These are phyloP conservation scores for Porites evermanni DNA, from an alignment of 92 coral and sea anemone species.

Conservation along the genomic window DNA sequence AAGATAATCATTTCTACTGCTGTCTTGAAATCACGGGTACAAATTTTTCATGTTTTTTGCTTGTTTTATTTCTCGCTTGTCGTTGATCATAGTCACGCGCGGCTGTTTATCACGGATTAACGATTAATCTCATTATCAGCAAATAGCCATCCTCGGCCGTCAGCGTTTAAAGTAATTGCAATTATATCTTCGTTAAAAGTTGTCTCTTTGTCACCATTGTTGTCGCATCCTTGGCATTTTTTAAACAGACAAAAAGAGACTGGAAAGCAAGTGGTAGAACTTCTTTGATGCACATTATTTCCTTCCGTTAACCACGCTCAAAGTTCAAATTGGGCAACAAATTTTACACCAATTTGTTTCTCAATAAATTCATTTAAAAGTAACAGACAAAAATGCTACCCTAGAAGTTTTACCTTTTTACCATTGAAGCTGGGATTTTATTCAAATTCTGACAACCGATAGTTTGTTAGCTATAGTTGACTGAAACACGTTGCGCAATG, in stretches of 20 bases:
- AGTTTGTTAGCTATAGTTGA: no score
- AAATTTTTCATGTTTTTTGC: neutral
- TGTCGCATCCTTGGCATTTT: conserved; percentile 25
- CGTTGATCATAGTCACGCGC: neutral
- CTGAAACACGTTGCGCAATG: no score
- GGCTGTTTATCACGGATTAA: conserved; percentile 46
- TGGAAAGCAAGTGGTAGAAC: neutral
- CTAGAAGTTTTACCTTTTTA: no score
- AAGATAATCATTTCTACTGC: neutral
- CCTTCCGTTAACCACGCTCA: no score
- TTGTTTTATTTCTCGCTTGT: neutral
- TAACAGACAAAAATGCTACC: no score
- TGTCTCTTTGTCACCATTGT: conserved; percentile 31
- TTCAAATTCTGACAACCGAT: no score
- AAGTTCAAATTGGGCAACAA: no score
- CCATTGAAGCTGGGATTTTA: no score
- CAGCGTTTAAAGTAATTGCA: conserved; percentile 44
- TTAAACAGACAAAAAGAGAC: conserved; percentile 15
- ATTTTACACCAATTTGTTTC: no score
- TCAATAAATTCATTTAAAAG: no score
- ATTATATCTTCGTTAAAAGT: conserved; percentile 34
- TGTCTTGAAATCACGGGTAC: neutral
- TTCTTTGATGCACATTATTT: no score
- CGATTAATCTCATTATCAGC: conserved; percentile 24
- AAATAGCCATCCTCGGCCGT: conserved; percentile 10